Evolutionary conservation across 1,140 invertebrate genomes (phyloP), one percentile per base, ranked within the genome.

Genomic region (Riptortus pedestris): DNA sequence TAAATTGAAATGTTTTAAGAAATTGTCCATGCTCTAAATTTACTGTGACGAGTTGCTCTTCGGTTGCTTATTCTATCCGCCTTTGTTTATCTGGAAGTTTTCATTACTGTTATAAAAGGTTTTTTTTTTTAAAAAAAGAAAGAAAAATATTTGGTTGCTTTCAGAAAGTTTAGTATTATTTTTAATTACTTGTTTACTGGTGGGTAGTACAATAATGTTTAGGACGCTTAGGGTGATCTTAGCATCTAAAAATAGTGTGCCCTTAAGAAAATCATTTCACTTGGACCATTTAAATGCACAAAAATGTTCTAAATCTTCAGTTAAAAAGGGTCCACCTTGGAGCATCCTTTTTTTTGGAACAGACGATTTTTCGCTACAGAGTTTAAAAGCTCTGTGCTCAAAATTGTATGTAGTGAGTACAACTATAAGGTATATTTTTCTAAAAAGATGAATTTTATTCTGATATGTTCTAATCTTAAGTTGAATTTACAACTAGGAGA

Each of bases 341-440:
- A 81, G 74, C 47, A 71, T 85, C 22, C 71, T 86, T 64, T 87
- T 86, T 73, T 86, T 85, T 72, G 85, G 85, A 2, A 81, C 81
- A 12, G 83, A 86, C 71, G 72, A 79, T 38, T 87, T 86, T 77
- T 80, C 84, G 0, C 62, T 85, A n/a, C 73, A 77, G 48, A 85
- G 81, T 70, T 74, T 87, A 31, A 75, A 78, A 71, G 22, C 67
- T 14, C 27, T 70, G 26, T 63, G 65, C 64, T 68, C 66, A 0
- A 70, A 72, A 63, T 67, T 70, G 67, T 68, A 66, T 65, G 67
- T 51, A n/a, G 52, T 7, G 52, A 52, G 18, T n/a, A n/a, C n/a
- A n/a, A 7, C 14, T 43, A 61, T 61, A 57, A 27, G 38, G 5
- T 45, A 11, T 28, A 4, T 27, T 2, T 64, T 2, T 24, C 64